These are phyloP conservation scores for Orchestes rusci DNA, from an alignment of 2,888 invertebrate species.

Conservation along the genomic window DNA sequence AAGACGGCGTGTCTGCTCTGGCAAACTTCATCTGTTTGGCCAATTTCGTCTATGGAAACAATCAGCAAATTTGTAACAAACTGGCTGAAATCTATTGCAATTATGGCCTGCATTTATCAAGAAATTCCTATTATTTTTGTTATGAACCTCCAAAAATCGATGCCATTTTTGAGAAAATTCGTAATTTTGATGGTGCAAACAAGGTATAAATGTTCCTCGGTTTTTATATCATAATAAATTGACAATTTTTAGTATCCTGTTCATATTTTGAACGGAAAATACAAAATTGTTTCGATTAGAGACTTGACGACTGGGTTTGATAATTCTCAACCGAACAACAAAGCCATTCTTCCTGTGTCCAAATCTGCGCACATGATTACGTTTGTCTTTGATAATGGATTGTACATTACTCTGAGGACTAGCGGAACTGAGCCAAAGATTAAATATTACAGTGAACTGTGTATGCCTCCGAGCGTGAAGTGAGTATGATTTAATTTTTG, in stretches of 20 bases:
- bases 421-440: constrained; percentile 99
- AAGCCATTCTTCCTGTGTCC: constrained; percentile 62
- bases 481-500: constrained; percentile 39
- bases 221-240: constrained; percentile 6
- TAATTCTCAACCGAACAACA: constrained; percentile 59
- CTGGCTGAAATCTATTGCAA: constrained; percentile 69
- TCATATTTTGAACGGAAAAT: constrained; percentile 56
- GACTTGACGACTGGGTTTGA: constrained; percentile 89
- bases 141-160: constrained; percentile 62
- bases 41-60: constrained; percentile 57
- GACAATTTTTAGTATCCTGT: constrained; percentile 69
- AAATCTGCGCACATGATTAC: constrained; percentile 85
- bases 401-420: constrained; percentile 82
- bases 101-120: constrained; percentile 85
- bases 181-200: constrained; percentile 61
- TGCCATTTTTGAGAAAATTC: constrained; percentile 72
- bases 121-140: constrained; percentile 87
- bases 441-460: constrained; percentile 94
- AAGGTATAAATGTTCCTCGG: constrained; percentile 37
- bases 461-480: constrained; percentile 59
- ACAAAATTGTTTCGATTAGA: constrained; percentile 60
- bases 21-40: constrained; percentile 71
- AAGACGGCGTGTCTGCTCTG: constrained; percentile 93
- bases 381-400: constrained; percentile 80
- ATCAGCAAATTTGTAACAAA: constrained; percentile 53